Percentiles rank a stretch among this genome's conserved stretches.
phyloP scores from a whole-genome alignment of 2,888 invertebrate species.

The Argynnis bischoffii region DNA sequence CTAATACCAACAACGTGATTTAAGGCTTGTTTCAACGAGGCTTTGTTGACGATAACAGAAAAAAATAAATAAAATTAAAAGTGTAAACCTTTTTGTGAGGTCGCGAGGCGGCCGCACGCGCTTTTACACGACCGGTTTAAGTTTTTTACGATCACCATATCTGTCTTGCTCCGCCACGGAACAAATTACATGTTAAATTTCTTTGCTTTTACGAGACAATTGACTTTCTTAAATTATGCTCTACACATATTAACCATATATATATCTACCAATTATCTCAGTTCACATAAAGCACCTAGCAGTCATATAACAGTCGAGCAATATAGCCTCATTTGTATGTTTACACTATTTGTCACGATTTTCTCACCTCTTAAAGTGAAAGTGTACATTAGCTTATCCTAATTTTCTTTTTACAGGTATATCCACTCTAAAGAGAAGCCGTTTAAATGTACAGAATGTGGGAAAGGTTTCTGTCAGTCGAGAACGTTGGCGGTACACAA shows the following conservation, averaged over 20 bases:
- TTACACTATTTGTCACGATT: constrained; percentile 50
- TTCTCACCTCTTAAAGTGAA: constrained; percentile 53
- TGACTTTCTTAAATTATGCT: constrained; percentile 56
- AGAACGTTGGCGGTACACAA: constrained; percentile 97
- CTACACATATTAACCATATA: constrained; percentile 49
- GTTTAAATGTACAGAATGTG: constrained; percentile 97
- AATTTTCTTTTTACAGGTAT: constrained; percentile 85
- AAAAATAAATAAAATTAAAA: constrained; percentile 68
- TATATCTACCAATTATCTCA: constrained; percentile 49
- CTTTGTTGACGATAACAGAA: constrained; percentile 74
- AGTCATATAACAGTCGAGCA: constrained; percentile 41
- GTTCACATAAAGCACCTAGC: neutral
- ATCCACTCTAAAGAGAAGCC: constrained; percentile 99
- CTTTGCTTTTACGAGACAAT: constrained; percentile 78
- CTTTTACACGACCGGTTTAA: constrained; percentile 73
- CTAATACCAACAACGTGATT: constrained; percentile 72
- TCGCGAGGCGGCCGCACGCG: constrained; percentile 79
- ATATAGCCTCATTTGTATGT: constrained; percentile 53
- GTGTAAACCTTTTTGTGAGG: constrained; percentile 81
- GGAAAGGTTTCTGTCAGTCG: constrained; percentile 99
- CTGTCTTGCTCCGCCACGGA: constrained; percentile 77
- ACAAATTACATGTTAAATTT: constrained; percentile 82
- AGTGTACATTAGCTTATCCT: constrained; percentile 41
- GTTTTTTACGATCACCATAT: constrained; percentile 80
- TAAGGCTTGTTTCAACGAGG: constrained; percentile 67